These are phyloP conservation scores for Corella eumyota DNA, from an alignment of 23 tunicate species.

Conservation along the genomic window DNA sequence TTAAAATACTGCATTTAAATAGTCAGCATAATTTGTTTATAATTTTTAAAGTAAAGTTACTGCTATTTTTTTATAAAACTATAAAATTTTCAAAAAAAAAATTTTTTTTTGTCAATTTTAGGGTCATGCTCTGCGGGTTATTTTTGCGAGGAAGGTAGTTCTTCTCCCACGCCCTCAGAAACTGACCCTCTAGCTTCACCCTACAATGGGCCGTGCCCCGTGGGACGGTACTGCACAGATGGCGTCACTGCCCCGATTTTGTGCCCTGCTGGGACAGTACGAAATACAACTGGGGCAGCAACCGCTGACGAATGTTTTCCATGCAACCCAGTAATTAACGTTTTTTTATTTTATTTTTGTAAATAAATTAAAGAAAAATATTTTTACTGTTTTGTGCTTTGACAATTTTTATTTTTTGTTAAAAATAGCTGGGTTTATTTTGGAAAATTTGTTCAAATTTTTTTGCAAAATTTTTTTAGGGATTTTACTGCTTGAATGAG, in stretches of 20 bases:
- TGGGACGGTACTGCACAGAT: constrained; percentile 57
- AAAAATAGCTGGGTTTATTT: too few species aligned
- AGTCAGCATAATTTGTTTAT: too few species aligned
- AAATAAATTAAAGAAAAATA: not conserved
- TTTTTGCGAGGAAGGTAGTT: constrained; percentile 53
- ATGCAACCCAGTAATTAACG: constrained; percentile 47
- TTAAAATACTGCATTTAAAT: too few species aligned
- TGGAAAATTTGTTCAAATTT: too few species aligned
- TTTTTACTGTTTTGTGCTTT: not conserved
- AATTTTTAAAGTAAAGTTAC: too few species aligned
- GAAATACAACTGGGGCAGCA: constrained; percentile 71
- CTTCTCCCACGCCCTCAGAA: constrained; percentile 46
- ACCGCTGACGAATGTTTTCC: constrained; percentile 31
- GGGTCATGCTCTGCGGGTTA: constrained; percentile 81
- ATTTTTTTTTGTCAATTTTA: not conserved
- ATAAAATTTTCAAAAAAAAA: too few species aligned
- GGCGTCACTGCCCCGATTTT: constrained; percentile 22
- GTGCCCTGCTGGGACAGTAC: constrained; percentile 76
- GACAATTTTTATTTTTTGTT: too few species aligned
- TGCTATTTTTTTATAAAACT: too few species aligned
- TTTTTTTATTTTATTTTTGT: not conserved
- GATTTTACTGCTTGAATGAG: constrained; percentile 59
- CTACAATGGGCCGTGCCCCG: constrained; percentile 91
- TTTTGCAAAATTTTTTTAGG: too few species aligned
- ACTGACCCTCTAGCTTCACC: constrained; percentile 8